Percentiles rank a stretch among this genome's conserved stretches.
These are phyloP conservation scores for Stylophora pistillata DNA, from an alignment of 64 coral and sea anemone genomes.

Conservation along the genomic window DNA sequence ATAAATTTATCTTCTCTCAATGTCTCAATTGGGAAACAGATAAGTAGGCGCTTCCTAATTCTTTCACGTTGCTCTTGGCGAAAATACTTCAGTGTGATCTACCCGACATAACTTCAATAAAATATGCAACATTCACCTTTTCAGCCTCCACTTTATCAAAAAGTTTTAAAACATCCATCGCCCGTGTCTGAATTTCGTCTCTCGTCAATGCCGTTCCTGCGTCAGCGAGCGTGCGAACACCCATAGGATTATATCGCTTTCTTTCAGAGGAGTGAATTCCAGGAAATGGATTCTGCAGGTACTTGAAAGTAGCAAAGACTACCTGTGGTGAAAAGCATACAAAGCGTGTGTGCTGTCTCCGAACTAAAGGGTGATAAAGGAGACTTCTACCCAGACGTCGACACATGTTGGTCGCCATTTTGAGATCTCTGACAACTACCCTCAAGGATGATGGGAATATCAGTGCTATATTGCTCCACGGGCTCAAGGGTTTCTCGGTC, in stretches of 20 bases:
- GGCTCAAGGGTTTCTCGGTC: no score
- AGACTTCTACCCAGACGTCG: conserved; percentile 41
- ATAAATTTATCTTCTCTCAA: no score
- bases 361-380: conserved; percentile 45
- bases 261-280: conserved; percentile 16
- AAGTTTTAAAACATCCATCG: conserved; percentile 91
- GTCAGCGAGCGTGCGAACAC: conserved; percentile 65
- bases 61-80: not conserved
- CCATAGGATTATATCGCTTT: conserved; percentile 24
- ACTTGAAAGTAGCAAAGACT: conserved; percentile 67
- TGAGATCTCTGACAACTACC: conserved; percentile 7
- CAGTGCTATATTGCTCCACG: no score
- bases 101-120: not conserved
- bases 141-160: conserved; percentile 99
- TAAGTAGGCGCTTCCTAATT: no score
- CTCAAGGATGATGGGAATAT: conserved; percentile 43
- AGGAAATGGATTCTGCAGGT: conserved; percentile 68
- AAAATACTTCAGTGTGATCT: not conserved
- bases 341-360: conserved; percentile 64
- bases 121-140: conserved; percentile 47
- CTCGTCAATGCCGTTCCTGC: conserved; percentile 61
- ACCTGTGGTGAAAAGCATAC: conserved; percentile 71
- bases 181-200: conserved; percentile 83
- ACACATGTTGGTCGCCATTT: conserved; percentile 96
- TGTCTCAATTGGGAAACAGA: no score